phyloP scores from a whole-genome alignment of 2,797 vertebrate species.

The Acanthornis magna region DNA sequence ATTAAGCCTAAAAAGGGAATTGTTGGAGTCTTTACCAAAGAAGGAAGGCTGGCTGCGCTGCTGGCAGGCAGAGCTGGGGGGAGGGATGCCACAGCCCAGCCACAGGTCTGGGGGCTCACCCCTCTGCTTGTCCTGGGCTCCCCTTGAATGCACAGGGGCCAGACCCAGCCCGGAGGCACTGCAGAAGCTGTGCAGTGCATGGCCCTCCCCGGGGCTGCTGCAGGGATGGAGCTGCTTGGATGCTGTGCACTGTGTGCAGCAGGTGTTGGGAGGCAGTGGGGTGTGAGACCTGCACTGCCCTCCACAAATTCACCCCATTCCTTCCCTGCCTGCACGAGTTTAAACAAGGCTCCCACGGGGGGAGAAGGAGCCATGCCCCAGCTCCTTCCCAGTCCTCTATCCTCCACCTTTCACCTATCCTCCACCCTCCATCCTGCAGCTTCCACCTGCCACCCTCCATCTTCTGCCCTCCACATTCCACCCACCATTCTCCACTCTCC shows the following conservation, averaged over 20 bases:
- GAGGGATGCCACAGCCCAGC: not conserved
- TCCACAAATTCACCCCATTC: rapidly evolving
- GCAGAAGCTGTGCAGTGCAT: not conserved
- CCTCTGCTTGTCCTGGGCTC: not conserved
- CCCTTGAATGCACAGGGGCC: rapidly evolving
- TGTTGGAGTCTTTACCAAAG: slow-evolving; percentile 64
- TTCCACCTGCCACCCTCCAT: not conserved
- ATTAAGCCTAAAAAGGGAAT: slow-evolving; percentile 67
- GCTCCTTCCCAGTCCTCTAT: not conserved
- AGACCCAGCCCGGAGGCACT: not conserved
- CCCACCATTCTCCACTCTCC: not conserved
- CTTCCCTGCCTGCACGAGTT: not conserved
- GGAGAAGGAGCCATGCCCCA: not conserved
- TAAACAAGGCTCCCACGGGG: rapidly evolving
- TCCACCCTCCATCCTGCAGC: not conserved
- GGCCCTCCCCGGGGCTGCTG: not conserved
- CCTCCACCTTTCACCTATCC: not conserved
- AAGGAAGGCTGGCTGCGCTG: not conserved
- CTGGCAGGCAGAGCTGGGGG: not conserved
- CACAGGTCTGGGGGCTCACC: not conserved
- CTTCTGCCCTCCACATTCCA: not conserved
- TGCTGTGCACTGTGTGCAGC: not conserved
- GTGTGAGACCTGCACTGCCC: not conserved
- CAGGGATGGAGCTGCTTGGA: not conserved
- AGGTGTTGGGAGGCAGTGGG: not conserved